phyloP scores from a whole-genome alignment of 2,888 invertebrate genomes.

The Asteroscopus sphinx region DNA sequence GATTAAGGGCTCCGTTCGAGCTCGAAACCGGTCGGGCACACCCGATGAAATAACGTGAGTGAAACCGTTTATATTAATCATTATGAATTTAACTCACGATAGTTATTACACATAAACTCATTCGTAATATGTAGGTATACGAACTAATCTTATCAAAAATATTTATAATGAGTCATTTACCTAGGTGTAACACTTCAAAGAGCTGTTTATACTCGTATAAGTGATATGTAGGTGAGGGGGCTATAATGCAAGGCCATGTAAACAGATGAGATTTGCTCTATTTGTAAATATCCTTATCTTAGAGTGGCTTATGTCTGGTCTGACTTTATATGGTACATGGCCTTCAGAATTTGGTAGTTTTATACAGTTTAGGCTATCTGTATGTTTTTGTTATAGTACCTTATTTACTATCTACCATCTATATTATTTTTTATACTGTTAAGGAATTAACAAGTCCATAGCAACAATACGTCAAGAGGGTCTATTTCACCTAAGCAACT shows the following conservation, averaged over 20 bases:
- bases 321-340: conserved; percentile 3
- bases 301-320: background rate
- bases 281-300: conserved; percentile 36
- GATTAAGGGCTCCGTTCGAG: too few species aligned
- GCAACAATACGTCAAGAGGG: too few species aligned
- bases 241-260: conserved; percentile 29
- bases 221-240: conserved; percentile 16
- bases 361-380: background rate
- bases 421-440: too few species aligned
- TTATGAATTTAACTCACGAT: too few species aligned
- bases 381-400: background rate
- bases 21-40: too few species aligned
- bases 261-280: conserved; percentile 32
- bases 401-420: background rate
- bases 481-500: too few species aligned
- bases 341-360: conserved; percentile 9
- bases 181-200: conserved; percentile 17
- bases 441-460: too few species aligned
- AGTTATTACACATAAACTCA: too few species aligned
- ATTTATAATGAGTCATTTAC: conserved; percentile 33
- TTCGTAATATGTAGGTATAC: conserved; percentile 2
- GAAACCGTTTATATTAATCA: too few species aligned
- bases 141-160: conserved; percentile 37
- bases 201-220: conserved; percentile 22
- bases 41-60: too few species aligned